These are phyloP conservation scores for Asobara japonica DNA, from an alignment of 1,140 invertebrate genomes.

Conservation along the genomic window DNA sequence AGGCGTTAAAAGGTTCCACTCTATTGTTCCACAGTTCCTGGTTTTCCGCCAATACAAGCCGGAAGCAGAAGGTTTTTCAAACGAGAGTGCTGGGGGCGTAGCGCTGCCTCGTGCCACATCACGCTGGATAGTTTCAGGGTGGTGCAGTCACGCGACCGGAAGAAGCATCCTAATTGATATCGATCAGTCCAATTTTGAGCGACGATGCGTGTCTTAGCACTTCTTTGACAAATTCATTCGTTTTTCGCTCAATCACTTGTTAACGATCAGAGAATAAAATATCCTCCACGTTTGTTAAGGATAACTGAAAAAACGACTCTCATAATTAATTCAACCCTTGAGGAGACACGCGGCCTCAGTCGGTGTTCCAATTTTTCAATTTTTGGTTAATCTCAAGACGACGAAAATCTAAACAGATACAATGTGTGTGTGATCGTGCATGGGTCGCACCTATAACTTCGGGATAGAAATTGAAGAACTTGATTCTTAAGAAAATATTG, in stretches of 20 bases:
- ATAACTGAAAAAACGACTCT: too few species aligned
- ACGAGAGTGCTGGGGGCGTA: not conserved
- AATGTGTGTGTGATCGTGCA: too few species aligned
- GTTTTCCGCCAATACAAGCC: not conserved
- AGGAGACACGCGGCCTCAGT: too few species aligned
- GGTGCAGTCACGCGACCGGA: conserved; percentile 63
- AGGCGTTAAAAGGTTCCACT: conserved; percentile 15
- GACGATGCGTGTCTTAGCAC: not conserved
- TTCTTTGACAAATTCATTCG: not conserved
- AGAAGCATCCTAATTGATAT: conserved; percentile 67
- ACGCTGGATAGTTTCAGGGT: not conserved
- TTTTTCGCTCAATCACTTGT: not conserved
- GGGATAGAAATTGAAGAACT: too few species aligned
- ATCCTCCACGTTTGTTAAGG: too few species aligned
- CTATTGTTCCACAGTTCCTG: not conserved
- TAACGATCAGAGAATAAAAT: too few species aligned
- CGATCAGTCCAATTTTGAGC: conserved; percentile 43
- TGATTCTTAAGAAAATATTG: too few species aligned
- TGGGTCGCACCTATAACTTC: too few species aligned
- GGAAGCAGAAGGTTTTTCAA: conserved; percentile 9
- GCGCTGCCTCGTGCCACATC: conserved; percentile 4
- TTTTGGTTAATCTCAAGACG: too few species aligned
- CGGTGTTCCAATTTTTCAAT: too few species aligned
- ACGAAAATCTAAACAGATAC: too few species aligned
- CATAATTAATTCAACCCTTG: too few species aligned